phyloP scores from a whole-genome alignment of 2,888 invertebrate species.

The Ophion ventricosus region DNA sequence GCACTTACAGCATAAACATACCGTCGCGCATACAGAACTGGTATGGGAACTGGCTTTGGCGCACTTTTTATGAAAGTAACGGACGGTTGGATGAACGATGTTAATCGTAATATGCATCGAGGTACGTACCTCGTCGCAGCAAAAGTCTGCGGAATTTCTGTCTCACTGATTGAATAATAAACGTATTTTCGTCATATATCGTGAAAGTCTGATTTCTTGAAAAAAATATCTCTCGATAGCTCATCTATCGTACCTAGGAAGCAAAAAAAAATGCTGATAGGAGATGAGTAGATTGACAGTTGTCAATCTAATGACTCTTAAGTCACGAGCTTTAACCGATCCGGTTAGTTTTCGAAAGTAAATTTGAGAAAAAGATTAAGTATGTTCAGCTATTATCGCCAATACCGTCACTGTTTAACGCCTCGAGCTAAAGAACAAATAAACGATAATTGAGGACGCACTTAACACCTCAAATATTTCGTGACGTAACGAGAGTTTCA shows the following conservation, averaged over 20 bases:
- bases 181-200: not conserved
- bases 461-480: no score
- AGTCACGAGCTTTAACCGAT: no score
- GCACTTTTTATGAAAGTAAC: slow-evolving; percentile 52
- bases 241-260: not conserved
- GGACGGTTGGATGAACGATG: slow-evolving; percentile 46
- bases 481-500: no score
- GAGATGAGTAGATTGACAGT: no score
- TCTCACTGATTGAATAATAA: not conserved
- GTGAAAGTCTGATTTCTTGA: not conserved
- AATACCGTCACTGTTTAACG: no score
- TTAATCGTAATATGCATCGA: slow-evolving; percentile 38
- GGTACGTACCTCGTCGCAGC: slow-evolving; percentile 32
- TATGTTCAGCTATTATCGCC: no score
- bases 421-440: no score
- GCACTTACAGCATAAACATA: slow-evolving; percentile 42
- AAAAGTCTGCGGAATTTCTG: slow-evolving; percentile 2
- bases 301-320: no score
- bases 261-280: no score
- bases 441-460: no score
- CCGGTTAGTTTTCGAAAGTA: no score
- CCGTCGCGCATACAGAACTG: not conserved
- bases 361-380: no score
- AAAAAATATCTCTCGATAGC: not conserved
- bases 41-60: slow-evolving; percentile 16